Conservation (phyloP, 2,113 vertebrate species). For the Hylia prasina region DNA sequence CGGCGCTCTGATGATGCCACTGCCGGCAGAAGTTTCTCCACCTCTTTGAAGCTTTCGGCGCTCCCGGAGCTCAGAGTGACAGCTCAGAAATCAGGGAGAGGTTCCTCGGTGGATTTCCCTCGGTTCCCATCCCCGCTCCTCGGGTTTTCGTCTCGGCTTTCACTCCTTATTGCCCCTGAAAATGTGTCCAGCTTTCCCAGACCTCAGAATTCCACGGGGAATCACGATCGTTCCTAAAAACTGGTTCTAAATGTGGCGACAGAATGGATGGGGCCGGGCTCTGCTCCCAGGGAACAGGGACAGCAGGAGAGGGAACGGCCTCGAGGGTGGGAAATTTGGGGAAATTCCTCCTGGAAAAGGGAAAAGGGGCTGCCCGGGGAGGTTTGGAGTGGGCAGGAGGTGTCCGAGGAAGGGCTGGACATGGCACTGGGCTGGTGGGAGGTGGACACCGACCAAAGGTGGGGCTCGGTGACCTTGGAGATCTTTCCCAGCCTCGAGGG, state of each 20-base stretch:
- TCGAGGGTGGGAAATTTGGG: neutral
- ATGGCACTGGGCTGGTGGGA: too few species aligned
- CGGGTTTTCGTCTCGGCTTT: neutral
- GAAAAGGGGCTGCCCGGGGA: neutral
- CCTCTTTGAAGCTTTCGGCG: accelerated
- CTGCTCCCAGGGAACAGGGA: accelerated
- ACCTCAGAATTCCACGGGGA: neutral
- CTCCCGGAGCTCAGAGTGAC: neutral
- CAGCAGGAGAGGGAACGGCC: accelerated
- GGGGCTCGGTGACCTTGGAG: accelerated
- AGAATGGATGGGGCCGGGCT: accelerated
- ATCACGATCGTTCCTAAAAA: accelerated
- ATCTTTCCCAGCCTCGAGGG: neutral
- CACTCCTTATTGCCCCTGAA: neutral
- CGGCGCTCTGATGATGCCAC: neutral
- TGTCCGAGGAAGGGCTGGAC: accelerated
- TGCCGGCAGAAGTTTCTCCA: neutral
- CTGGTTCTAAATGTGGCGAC: accelerated
- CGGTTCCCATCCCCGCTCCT: neutral
- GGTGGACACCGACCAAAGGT: too few species aligned
- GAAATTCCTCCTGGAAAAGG: neutral
- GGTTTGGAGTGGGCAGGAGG: neutral
- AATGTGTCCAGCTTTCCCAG: accelerated
- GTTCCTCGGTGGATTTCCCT: neutral
- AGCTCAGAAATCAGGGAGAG: neutral